Base-by-base conservation (phyloP, 64 coral and sea anemone species). In the Stichodactyla mertensii region DNA sequence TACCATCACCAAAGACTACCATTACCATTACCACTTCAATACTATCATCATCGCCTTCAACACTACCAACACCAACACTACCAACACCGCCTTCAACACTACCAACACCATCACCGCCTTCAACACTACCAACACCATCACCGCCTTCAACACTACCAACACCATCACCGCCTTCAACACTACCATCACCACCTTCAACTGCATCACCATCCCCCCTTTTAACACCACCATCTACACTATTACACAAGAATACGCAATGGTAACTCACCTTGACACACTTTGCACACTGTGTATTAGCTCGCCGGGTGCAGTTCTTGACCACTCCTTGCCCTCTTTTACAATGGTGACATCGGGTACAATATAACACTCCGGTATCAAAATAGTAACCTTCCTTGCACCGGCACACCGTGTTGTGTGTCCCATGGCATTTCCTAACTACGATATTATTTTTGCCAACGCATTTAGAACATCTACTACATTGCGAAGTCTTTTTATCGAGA, bases 261-360 rank as follows among this genome's bases (percentile, higher is more conserved):
- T 16, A 22, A 22, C 83, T 61, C 58, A 90, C 89, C 71, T 54
- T 77, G 5, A 53, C 71, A 52, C 89, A 90, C 16, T 9, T 19
- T 27, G 16, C 16, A 79, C 89, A 90, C 10, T 54, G 20, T 54
- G 89, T 90, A 14, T 90, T 86, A 14, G 67, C 52, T 2, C 11
- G 60, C 0, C 45, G 7, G 0, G 89, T 90, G 20, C 89, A 90
- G 45, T 90, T 90, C 15, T 52, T 61, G 2, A 79, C 71, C 0
- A 90, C 71, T 80, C 89, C 89, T 52, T 20, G 16, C 10, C 89
- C 89, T 61, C 16, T 61, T 26, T 52, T 84, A 80, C 89, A 90
- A 4, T 14, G 8, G 0, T 19, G 6, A 14, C 89, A 90, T 13
- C 71, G 84, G 1, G 27, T 52, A 26, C 89, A 90, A 51, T 60